These are phyloP conservation scores for Holothuria scabra DNA, from an alignment of 53 echinoderm and acorn worm genomes.

Conservation along the genomic window DNA sequence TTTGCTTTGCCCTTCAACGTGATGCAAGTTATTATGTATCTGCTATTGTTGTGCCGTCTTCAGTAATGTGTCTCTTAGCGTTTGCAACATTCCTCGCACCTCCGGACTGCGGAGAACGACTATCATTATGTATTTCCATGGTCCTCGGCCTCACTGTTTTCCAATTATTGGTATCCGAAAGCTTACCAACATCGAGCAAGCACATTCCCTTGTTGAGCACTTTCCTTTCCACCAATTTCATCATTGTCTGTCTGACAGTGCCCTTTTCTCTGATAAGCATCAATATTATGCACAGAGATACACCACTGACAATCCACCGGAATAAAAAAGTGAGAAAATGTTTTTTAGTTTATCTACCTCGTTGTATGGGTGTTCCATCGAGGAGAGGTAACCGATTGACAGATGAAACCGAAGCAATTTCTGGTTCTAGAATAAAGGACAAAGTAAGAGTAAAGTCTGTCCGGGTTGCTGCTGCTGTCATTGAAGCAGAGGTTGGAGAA, in stretches of 20 bases:
- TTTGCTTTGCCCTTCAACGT: slow-evolving; percentile 8
- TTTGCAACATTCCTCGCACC: not conserved
- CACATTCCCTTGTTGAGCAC: not conserved
- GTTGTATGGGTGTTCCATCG: too few species aligned
- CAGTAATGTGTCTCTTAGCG: not conserved
- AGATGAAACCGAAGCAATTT: too few species aligned
- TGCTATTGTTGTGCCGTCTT: not conserved
- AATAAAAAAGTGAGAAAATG: not conserved
- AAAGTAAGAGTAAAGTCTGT: too few species aligned
- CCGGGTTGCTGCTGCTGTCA: too few species aligned
- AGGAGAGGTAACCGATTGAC: too few species aligned
- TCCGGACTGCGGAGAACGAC: slow-evolving; percentile 5
- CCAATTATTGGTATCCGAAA: not conserved
- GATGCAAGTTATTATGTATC: not conserved
- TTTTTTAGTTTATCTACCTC: not conserved
- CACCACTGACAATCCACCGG: not conserved
- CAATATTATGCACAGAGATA: not conserved
- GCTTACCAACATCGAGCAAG: not conserved
- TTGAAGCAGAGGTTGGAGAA: too few species aligned
- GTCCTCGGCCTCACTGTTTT: slow-evolving; percentile 19
- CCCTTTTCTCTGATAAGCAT: not conserved
- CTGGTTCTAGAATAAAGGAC: too few species aligned
- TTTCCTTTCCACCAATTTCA: not conserved
- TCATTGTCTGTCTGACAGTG: slow-evolving; percentile 9
- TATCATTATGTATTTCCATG: not conserved